Percentiles rank a stretch among this genome's conserved stretches.
Evolutionary conservation across 2,797 vertebrate genomes (phyloP).

Genomic region (Anguilla pacifica): DNA sequence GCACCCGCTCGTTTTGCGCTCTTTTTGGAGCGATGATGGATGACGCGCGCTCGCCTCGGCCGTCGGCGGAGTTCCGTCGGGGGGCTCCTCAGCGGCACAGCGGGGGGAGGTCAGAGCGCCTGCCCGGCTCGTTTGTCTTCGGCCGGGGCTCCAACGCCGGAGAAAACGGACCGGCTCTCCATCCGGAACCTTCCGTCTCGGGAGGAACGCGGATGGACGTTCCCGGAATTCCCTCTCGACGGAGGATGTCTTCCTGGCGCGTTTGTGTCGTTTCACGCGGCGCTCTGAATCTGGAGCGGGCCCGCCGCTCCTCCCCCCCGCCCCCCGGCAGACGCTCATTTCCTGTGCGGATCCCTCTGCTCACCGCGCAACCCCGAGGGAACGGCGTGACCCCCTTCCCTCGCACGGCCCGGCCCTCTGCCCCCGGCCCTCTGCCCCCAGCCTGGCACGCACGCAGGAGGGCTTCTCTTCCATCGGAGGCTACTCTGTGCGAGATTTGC

Average conservation of each 20-base stretch:
- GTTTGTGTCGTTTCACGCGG: background rate
- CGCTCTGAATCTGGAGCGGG: slow-evolving; percentile 50
- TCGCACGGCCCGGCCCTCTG: slow-evolving; percentile 55
- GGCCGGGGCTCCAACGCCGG: slow-evolving; percentile 38
- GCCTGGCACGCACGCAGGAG: too few species aligned
- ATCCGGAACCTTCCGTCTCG: background rate
- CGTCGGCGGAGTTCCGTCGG: slow-evolving; percentile 55
- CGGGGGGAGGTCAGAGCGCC: slow-evolving; percentile 17
- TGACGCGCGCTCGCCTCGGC: slow-evolving; percentile 61
- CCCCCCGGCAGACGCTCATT: slow-evolving; percentile 72
- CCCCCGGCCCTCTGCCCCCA: background rate
- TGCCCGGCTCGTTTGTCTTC: slow-evolving; percentile 56
- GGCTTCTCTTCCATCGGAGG: background rate
- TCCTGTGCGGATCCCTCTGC: slow-evolving; percentile 73
- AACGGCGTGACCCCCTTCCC: slow-evolving; percentile 39
- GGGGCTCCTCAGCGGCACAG: slow-evolving; percentile 62
- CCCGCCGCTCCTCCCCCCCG: slow-evolving; percentile 18
- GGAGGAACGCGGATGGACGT: slow-evolving; percentile 60
- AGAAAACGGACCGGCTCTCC: slow-evolving; percentile 24
- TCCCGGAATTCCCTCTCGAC: slow-evolving; percentile 58
- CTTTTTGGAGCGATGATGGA: slow-evolving; percentile 62
- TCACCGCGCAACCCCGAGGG: slow-evolving; percentile 66
- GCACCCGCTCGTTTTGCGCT: slow-evolving; percentile 40
- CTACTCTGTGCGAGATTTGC: background rate
- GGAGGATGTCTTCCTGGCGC: slow-evolving; percentile 49